Percentiles rank a stretch among this genome's conserved stretches.
phyloP scores from a whole-genome alignment of 64 coral and sea anemone species.

The Stichodactyla mertensii region DNA sequence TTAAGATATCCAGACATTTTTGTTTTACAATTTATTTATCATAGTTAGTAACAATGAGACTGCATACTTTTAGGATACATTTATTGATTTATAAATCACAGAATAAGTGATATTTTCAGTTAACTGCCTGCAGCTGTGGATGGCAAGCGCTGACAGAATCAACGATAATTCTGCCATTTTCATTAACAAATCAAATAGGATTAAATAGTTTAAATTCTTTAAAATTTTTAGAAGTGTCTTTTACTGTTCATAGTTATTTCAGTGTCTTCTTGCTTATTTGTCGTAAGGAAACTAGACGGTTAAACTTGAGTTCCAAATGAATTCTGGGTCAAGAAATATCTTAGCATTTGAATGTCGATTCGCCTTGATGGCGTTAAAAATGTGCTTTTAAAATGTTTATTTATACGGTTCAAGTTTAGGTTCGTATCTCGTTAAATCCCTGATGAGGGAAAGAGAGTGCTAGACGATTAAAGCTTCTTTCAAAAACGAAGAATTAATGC shows the following conservation, averaged over 20 bases:
- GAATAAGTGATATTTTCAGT: background rate
- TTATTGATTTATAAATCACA: background rate
- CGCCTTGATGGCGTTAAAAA: background rate
- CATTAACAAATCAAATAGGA: too few species aligned
- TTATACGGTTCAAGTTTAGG: background rate
- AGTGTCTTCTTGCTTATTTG: background rate
- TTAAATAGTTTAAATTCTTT: conserved; percentile 15
- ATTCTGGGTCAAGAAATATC: too few species aligned
- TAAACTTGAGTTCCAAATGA: background rate
- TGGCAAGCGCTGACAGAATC: background rate
- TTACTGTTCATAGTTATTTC: background rate
- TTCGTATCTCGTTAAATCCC: background rate
- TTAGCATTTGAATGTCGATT: background rate
- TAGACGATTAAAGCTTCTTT: background rate
- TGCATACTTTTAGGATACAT: background rate
- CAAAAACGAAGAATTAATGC: conserved; percentile 2
- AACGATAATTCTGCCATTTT: background rate
- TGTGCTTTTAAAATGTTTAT: background rate
- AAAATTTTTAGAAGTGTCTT: background rate
- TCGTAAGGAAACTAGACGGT: background rate
- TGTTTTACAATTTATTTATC: background rate
- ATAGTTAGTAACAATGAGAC: background rate
- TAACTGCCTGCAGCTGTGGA: background rate
- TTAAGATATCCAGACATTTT: background rate
- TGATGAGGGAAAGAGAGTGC: background rate